Evolutionary conservation across 2,888 invertebrate genomes (phyloP).

Genomic region (Lochmaea capreae): DNA sequence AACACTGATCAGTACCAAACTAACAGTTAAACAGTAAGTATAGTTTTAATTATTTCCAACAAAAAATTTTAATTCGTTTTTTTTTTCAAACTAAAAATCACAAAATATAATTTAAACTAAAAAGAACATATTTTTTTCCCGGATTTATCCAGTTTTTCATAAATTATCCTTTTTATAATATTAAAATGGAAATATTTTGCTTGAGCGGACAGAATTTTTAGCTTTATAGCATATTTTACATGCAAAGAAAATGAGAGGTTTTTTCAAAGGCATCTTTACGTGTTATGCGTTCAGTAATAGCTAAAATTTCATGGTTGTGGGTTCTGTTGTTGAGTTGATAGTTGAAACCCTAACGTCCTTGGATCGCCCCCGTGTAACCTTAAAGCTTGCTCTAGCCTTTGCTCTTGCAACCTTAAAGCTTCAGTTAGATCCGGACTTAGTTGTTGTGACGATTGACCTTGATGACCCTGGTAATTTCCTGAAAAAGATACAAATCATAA

Average conservation of each 20-base stretch:
- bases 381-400: slow-evolving; percentile 84
- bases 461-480: slow-evolving; percentile 62
- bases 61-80: not conserved
- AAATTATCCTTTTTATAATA: too few relatives aligned
- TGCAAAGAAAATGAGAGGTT: slow-evolving; percentile 21
- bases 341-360: slow-evolving; percentile 81
- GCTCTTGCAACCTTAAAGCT: slow-evolving; percentile 77
- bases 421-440: slow-evolving; percentile 79
- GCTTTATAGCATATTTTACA: slow-evolving; percentile 4
- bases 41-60: not conserved
- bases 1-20: not conserved
- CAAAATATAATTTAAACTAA: not conserved
- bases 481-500: slow-evolving; percentile 27
- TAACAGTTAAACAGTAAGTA: not conserved
- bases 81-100: not conserved
- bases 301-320: slow-evolving; percentile 82
- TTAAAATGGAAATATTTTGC: too few relatives aligned
- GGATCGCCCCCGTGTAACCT: slow-evolving; percentile 83
- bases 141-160: too few relatives aligned
- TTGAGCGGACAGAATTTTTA: not conserved
- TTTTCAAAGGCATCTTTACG: slow-evolving; percentile 44
- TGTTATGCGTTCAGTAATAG: slow-evolving; percentile 76
- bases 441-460: slow-evolving; percentile 65
- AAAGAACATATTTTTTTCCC: too few relatives aligned
- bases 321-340: slow-evolving; percentile 67